Conservation (phyloP, 37 sponge, comb jelly and placozoan genomes). For the Crambe crambe region DNA sequence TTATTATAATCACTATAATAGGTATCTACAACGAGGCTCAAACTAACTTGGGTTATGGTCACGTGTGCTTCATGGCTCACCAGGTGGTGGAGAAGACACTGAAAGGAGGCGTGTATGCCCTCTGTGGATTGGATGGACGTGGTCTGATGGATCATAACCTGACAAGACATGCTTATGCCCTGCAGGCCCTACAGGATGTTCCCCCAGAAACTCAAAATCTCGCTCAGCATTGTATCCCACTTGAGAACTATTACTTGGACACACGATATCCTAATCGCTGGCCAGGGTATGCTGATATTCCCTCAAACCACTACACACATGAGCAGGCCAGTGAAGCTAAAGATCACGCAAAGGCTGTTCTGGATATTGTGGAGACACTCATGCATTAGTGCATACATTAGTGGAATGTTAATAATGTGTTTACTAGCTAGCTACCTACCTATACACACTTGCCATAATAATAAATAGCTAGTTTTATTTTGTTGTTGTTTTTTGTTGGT, state of each 20-base stretch:
- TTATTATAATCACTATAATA: too few species aligned
- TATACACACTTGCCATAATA: neutral
- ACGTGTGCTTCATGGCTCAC: constrained; percentile 69
- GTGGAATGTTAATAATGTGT: too few species aligned
- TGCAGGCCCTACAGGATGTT: neutral
- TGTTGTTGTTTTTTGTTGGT: too few species aligned
- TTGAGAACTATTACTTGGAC: constrained; percentile 45
- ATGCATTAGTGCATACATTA: too few species aligned
- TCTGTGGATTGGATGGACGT: constrained; percentile 43
- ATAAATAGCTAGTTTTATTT: too few species aligned
- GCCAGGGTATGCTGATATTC: neutral
- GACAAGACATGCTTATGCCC: constrained; percentile 22
- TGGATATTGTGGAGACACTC: neutral
- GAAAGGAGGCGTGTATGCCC: constrained; percentile 51
- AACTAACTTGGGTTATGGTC: neutral
- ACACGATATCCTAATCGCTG: constrained; percentile 49
- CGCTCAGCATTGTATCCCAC: neutral
- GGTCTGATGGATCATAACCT: constrained; percentile 26
- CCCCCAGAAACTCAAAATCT: neutral
- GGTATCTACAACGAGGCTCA: neutral
- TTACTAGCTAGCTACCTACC: neutral
- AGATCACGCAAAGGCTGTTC: neutral
- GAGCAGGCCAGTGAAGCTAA: neutral
- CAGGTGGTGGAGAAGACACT: constrained; percentile 74
- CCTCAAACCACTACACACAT: constrained; percentile 12